Conservation (phyloP, 2,113 vertebrate genomes). For the Salvator merianae region DNA sequence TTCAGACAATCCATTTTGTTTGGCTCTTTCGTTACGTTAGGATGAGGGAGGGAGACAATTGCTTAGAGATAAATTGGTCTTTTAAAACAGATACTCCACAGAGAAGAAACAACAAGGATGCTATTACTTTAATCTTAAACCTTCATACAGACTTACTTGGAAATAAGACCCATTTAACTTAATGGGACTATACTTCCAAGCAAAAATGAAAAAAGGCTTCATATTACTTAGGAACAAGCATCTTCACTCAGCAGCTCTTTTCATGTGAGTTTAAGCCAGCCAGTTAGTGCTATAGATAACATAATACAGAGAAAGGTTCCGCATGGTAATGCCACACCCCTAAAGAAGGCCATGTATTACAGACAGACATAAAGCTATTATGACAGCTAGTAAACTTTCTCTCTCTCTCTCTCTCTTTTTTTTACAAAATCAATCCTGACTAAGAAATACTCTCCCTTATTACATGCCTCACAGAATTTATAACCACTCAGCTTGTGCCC, state of each 20-base stretch:
- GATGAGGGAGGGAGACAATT: not conserved
- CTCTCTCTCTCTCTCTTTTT: too few species aligned
- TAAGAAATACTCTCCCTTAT: not conserved
- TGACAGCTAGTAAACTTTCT: not conserved
- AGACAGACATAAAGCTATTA: not conserved
- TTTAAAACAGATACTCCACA: not conserved
- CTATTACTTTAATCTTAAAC: not conserved
- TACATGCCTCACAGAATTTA: constrained; percentile 9
- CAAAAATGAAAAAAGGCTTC: not conserved
- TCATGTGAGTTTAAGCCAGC: not conserved
- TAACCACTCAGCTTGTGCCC: constrained; percentile 21
- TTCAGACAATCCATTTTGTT: too few species aligned
- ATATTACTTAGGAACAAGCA: not conserved
- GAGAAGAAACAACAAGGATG: not conserved
- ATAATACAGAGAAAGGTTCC: not conserved
- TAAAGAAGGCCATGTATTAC: accelerated
- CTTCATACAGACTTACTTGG: not conserved
- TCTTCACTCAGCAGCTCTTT: not conserved
- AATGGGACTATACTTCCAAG: not conserved
- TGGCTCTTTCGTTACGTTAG: not conserved
- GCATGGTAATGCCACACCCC: not conserved
- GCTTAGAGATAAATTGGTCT: not conserved
- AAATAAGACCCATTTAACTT: not conserved
- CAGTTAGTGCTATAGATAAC: not conserved
- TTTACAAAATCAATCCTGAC: not conserved